Evolutionary conservation across 2,797 vertebrate species (phyloP), one percentile per base, ranked within the genome.

Genomic region (Onychomys torridus): DNA sequence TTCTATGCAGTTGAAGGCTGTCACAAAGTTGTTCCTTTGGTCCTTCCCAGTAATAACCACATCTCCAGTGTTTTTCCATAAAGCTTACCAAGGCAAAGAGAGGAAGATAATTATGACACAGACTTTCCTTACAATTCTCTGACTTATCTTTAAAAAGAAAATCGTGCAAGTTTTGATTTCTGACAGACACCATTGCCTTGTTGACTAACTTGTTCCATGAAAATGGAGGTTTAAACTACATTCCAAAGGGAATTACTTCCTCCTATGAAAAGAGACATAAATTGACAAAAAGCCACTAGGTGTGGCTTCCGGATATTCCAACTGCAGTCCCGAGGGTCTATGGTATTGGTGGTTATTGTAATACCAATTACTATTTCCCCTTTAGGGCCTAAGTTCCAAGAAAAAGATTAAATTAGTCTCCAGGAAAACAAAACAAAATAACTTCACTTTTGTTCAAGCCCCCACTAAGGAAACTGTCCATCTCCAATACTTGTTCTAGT

Each of bases 171-270:
- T 59, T 89, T 84, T 93, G 8, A 9, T 27, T 32, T 76, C 78
- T 63, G 6, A 88, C 90, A 61, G 25, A 76, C 27, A 88, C 21
- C 69, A 81, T 81, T 92, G 27, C n/a, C 65, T 92, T 93, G 71
- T 77, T 94, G 79, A 92, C 61, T 65, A 78, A 23, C 34, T 88
- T 91, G 4, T 57, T 93, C 78, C 73, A 73, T n/a, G 52, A 85
- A 84, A 92, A 11, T 37, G 49, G 43, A 93, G 43, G 65, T 92
- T 94, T 81, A 67, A 96, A 85, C 81, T 92, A 86, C 49, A 77
- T 82, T 29, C 46, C 14, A 57, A 43, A 92, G 67, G 87, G 13
- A 97, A 89, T 89, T 83, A 27, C 5, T 95, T 96, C 75, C 55
- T 89, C 27, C 34, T 69, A 49, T 40, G 32, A 71, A 75, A 86